Base-by-base conservation (phyloP, 1,140 invertebrate genomes). In the Lethrus apterus region DNA sequence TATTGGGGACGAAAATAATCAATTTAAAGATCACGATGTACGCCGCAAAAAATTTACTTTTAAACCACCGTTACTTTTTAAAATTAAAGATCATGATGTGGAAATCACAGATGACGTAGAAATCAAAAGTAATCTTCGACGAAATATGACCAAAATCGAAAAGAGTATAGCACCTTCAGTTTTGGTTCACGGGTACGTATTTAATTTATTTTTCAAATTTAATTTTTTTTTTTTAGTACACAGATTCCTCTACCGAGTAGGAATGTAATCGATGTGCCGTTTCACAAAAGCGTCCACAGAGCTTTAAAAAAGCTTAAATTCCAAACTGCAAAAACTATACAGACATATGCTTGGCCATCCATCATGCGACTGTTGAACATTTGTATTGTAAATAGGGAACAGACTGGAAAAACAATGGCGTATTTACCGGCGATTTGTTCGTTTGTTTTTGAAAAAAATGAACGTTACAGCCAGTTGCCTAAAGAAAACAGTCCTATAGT, bases 361-460 rank as follows among this genome's bases (percentile, higher is more conserved):
- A 65, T 75, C 43, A 54, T 73, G 23, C 56, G 70, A 4, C 67
- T 69, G 0, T 62, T 69, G 23, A 71, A 72, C 45, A 48, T 68
- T 1, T 67, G 72, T 33, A 57, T 73, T 48, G 56, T 76, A 0
- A 61, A 67, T 46, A 63, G 67, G 2, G 44, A 56, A 10, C 51
- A 55, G 11, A 67, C 71, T 45, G 74, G 74, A 1, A 76, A 74
- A 55, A 73, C 74, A 8, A 55, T 75, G 44, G 69, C 69, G 0
- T 74, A 75, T 59, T 48, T 74, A 10, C 71, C 72, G 1, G 64
- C 69, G 3, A 55, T 75, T 1, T 69, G 66, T 47, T 57, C 66
- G 3, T 58, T 71, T 49, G 44, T 71, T 9, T 55, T 52, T 18
- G 68, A 72, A 52, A 58, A 50, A 40, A 46, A 55, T 4, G 51